Percentiles rank a stretch among this genome's conserved stretches.
phyloP scores from a whole-genome alignment of 2,113 vertebrate genomes.

The Nerophis ophidion region DNA sequence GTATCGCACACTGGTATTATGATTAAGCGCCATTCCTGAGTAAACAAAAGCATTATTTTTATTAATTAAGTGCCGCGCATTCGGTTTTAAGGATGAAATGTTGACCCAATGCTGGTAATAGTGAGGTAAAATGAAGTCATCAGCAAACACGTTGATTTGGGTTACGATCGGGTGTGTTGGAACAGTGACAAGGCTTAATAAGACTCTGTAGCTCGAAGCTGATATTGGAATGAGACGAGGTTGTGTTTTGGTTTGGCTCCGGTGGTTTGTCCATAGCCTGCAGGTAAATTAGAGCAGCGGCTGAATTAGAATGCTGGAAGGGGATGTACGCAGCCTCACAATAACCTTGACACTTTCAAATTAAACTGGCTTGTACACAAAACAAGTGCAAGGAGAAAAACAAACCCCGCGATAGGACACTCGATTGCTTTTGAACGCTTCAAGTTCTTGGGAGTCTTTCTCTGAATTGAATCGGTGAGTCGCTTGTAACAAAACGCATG shows the following conservation, averaged over 20 bases:
- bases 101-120: not conserved
- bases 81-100: no score
- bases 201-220: conserved; percentile 48
- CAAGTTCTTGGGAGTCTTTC: no score
- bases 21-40: not conserved
- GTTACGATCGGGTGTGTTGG: conserved; percentile 41
- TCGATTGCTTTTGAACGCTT: no score
- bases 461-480: no score
- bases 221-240: conserved; percentile 31
- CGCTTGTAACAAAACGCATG: no score
- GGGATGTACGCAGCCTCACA: conserved; percentile 11
- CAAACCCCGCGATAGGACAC: no score
- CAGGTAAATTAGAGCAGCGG: conserved; percentile 32
- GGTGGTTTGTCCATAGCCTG: conserved; percentile 39
- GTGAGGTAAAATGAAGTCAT: conserved; percentile 37
- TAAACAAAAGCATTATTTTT: not conserved
- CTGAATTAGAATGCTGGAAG: conserved; percentile 41
- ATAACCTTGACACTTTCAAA: not conserved
- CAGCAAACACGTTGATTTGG: conserved; percentile 11
- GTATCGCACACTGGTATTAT: no score
- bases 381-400: not conserved
- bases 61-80: no score
- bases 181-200: conserved; percentile 46
- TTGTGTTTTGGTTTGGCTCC: conserved; percentile 32
- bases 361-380: not conserved